These are phyloP conservation scores for Podotricha telesiphe DNA, from an alignment of 2,888 invertebrate species.

Conservation along the genomic window DNA sequence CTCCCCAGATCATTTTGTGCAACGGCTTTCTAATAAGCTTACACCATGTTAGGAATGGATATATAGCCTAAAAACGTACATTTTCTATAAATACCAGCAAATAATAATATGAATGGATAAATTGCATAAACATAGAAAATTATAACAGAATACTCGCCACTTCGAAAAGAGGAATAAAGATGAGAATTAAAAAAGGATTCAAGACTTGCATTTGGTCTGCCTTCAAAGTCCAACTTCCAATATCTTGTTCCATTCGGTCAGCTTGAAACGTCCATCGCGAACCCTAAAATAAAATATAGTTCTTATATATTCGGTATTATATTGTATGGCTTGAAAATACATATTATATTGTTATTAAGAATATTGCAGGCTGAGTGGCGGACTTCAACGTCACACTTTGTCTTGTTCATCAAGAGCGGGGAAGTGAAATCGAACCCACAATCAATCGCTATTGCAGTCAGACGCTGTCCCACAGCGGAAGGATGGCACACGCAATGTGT, in stretches of 20 bases:
- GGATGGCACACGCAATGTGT: too few relatives aligned
- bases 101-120: neutral
- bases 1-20: conserved; percentile 94
- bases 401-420: too few relatives aligned
- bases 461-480: too few relatives aligned
- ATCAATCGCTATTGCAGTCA: too few relatives aligned
- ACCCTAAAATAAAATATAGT: conserved; percentile 78
- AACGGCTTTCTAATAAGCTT: conserved; percentile 89
- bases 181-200: conserved; percentile 92
- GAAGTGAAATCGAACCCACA: too few relatives aligned
- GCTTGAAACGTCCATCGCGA: conserved; percentile 97
- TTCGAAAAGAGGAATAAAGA: conserved; percentile 94
- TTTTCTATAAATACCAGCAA: neutral
- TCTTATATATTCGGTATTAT: neutral
- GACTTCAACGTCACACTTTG: too few relatives aligned
- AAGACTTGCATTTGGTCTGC: conserved; percentile 98
- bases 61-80: conserved; percentile 82
- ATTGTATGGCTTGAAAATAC: neutral
- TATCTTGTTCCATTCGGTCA: conserved; percentile 91
- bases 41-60: conserved; percentile 89
- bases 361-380: too few relatives aligned
- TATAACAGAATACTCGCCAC: conserved; percentile 66
- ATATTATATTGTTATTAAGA: too few relatives aligned
- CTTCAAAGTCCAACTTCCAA: conserved; percentile 89
- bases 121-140: neutral